Base-by-base conservation (phyloP, 2,888 invertebrate genomes). In the Ceramica pisi region DNA sequence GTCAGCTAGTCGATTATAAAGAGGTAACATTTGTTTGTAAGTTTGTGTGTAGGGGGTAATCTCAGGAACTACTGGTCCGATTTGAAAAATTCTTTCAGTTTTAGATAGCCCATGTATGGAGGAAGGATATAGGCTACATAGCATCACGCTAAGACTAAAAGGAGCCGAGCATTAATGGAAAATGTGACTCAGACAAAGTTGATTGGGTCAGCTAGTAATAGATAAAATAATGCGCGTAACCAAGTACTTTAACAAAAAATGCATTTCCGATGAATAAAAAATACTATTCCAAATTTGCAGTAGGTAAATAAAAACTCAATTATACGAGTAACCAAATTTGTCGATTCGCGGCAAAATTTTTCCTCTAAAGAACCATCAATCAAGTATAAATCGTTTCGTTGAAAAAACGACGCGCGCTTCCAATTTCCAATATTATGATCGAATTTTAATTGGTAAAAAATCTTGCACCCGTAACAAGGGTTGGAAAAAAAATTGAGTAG, bases 351-450 rank as follows among this genome's bases (percentile, higher is more conserved):
- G 76, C 82, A 75, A 83, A 83, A 80, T 87, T 84, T 78, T 79
- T 76, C 75, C 75, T 60, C 71, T 80, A 81, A 85, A 78, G 78
- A 82, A 85, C 83, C 90, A 91, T 91, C 90, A 88, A 91, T 91
- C 90, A 91, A 87, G 78, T 80, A 84, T 81, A 83, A 89, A 89
- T 87, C 84, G 81, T 80, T 86, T 86, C 83, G 78, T 81, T 82
- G 77, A 85, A 82, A 80, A 84, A 82, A 76, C 78, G 86, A 82
- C 77, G 79, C 70, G 83, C 73, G 78, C 70, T 68, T 71, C 67
- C 78, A 80, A 81, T 81, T 75, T 82, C 74, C 74, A 77, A 73
- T 72, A 72, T 56, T 76, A 71, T 68, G 75, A 86, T 87, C 83
- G 81, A 86, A 86, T 84, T 86, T 85, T 87, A 88, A 90, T 88